These are phyloP conservation scores for Colistium nudipinnis DNA, from an alignment of 2,113 vertebrate species.

Conservation along the genomic window DNA sequence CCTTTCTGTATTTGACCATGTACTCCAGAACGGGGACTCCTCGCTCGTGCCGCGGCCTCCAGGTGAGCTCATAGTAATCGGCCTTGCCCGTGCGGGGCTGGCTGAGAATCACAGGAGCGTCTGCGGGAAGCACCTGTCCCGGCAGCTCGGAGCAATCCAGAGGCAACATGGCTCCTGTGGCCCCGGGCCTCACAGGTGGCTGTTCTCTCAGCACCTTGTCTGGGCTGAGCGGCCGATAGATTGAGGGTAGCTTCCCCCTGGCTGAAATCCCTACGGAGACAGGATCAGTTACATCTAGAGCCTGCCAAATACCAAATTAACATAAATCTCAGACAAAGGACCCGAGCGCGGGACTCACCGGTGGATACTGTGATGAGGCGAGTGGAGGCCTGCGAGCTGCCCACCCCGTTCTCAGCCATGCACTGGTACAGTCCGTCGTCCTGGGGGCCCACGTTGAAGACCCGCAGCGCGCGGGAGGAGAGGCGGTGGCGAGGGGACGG, in stretches of 20 bases:
- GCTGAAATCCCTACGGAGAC: slow-evolving; percentile 59
- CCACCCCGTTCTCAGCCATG: slow-evolving; percentile 94
- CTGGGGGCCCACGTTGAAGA: slow-evolving; percentile 88
- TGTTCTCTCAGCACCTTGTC: slow-evolving; percentile 83
- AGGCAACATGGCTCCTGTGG: slow-evolving; percentile 66
- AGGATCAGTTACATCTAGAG: neutral
- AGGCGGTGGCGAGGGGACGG: slow-evolving; percentile 86
- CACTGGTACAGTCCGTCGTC: slow-evolving; percentile 97
- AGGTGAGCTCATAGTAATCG: slow-evolving; percentile 93
- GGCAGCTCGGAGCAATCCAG: slow-evolving; percentile 82
- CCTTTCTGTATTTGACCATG: slow-evolving; percentile 94
- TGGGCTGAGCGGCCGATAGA: slow-evolving; percentile 76
- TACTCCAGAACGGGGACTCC: slow-evolving; percentile 89
- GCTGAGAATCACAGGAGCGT: slow-evolving; percentile 95
- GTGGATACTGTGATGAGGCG: slow-evolving; percentile 85
- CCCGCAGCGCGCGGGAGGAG: slow-evolving; percentile 77
- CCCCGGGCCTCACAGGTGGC: slow-evolving; percentile 71
- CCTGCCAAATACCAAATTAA: neutral
- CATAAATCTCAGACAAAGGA: neutral
- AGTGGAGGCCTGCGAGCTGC: slow-evolving; percentile 91
- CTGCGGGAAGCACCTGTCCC: slow-evolving; percentile 82
- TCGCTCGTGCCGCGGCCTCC: slow-evolving; percentile 90
- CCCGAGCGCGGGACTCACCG: slow-evolving; percentile 71
- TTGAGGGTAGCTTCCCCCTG: slow-evolving; percentile 71
- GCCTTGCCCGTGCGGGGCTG: slow-evolving; percentile 93